Base-by-base conservation (phyloP, 2,888 invertebrate species). In the Congeria kusceri region DNA sequence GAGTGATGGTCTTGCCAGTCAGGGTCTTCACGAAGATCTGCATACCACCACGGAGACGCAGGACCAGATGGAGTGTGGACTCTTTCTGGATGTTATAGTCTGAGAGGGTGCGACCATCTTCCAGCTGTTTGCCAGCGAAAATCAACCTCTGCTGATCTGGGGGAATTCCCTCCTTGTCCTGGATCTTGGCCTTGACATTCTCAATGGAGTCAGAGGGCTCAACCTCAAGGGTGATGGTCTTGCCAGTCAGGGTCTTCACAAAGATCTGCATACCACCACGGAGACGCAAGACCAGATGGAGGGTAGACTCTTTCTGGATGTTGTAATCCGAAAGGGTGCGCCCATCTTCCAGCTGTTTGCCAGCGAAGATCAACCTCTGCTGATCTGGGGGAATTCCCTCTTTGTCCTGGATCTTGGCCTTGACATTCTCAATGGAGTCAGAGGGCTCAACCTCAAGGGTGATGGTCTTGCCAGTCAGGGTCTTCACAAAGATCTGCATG, bases 41-140 rank as follows among this genome's bases (percentile, higher is more conserved):
- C 94, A 97, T 97, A 87, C 69, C 71, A 64, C 71, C 71, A 57
- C 71, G 44, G 15, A 72, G 59, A 46, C 71, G 46, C 18, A 72
- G 63, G 13, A 72, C 71, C 57, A 72, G 71, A 72, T 72, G 71
- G 59, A 72, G 71, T 29, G 71, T 72, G 32, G 71, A 72, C 28
- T 98, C 97, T 93, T 98, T 98, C 94, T 98, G 98, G 92, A 98
- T 98, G 94, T 98, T 98, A 94, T 98, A 98, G 93, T 98, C 98
- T 0, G 97, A 97, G 47, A 98, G 94, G 1, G 98, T 98, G 68
- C 97, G 96, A 3, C 97, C 98, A 95, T 98, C 98, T 94, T 98
- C 98, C 92, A 98, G 94, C 94, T 98, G 98, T 94, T 98, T 98
- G 73, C 98, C 98, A 88, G 98, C 98, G 93, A 98, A 98, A 94